phyloP scores from a whole-genome alignment of 2,797 vertebrate genomes.

The Microctenopoma lineatum region DNA sequence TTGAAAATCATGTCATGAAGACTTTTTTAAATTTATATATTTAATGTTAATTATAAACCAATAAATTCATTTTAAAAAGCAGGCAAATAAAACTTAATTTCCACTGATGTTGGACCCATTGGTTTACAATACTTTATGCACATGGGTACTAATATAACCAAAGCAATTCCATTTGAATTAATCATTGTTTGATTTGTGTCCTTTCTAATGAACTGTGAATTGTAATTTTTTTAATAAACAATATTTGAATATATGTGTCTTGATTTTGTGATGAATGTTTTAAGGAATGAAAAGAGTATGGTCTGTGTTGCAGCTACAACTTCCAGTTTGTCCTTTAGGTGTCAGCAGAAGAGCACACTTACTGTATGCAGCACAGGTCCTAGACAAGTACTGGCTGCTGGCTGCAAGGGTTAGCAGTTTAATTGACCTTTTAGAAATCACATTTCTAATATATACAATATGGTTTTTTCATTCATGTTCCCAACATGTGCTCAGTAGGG shows the following conservation, averaged over 20 bases:
- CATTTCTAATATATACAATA: slow-evolving; percentile 9
- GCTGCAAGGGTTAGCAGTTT: neutral
- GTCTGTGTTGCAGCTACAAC: slow-evolving; percentile 42
- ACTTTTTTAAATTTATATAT: slow-evolving; percentile 30
- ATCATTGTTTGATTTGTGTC: slow-evolving; percentile 67
- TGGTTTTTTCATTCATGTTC: neutral
- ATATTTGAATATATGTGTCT: slow-evolving; percentile 52
- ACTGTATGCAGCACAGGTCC: slow-evolving; percentile 13
- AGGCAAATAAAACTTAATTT: slow-evolving; percentile 26
- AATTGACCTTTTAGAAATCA: slow-evolving; percentile 21
- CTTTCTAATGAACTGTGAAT: slow-evolving; percentile 81
- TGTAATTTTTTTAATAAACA: slow-evolving; percentile 78
- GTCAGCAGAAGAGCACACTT: slow-evolving; percentile 78
- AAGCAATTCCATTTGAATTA: slow-evolving; percentile 63
- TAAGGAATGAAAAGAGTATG: neutral
- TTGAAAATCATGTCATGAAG: slow-evolving; percentile 35
- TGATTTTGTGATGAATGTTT: neutral
- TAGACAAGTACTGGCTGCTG: neutral
- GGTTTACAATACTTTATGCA: slow-evolving; percentile 54
- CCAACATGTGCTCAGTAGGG: slow-evolving; percentile 5
- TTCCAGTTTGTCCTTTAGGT: slow-evolving; percentile 81
- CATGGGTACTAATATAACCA: slow-evolving; percentile 70
- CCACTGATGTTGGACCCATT: slow-evolving; percentile 18
- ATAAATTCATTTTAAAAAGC: slow-evolving; percentile 15
- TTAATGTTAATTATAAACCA: slow-evolving; percentile 27